These are phyloP conservation scores for Thumatha senex DNA, from an alignment of 2,888 invertebrate species.

Conservation along the genomic window DNA sequence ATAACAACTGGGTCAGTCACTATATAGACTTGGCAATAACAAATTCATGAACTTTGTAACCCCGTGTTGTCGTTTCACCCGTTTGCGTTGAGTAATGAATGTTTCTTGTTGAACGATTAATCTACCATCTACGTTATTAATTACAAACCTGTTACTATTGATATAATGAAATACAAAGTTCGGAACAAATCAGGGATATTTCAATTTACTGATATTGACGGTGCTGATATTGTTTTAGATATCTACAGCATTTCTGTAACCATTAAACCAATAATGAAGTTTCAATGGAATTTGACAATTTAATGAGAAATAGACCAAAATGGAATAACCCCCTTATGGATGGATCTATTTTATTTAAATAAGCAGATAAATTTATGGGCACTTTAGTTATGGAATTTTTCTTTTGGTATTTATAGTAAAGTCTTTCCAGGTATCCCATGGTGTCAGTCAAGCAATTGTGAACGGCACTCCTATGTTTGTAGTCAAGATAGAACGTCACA, in stretches of 20 bases:
- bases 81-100: constrained; percentile 29
- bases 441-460: constrained; percentile 77
- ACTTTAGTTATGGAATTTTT: too few relatives aligned
- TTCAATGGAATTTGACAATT: background rate
- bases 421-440: constrained; percentile 69
- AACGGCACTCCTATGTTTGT: constrained; percentile 79
- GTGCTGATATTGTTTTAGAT: constrained; percentile 1
- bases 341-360: too few relatives aligned
- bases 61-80: constrained; percentile 18
- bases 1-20: constrained; percentile 17
- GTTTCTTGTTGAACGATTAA: constrained; percentile 30
- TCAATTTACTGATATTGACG: constrained; percentile 1
- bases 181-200: constrained; percentile 6
- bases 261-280: background rate
- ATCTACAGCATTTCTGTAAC: background rate
- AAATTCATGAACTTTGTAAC: constrained; percentile 26
- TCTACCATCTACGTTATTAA: constrained; percentile 18
- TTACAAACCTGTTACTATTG: constrained; percentile 12
- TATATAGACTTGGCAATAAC: constrained; percentile 16
- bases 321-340: too few relatives aligned
- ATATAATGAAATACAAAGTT: constrained; percentile 7
- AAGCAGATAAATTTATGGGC: too few relatives aligned
- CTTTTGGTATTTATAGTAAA: too few relatives aligned
- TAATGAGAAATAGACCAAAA: too few relatives aligned
- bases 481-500: constrained; percentile 83